Conservation (phyloP, 2,113 vertebrate species). For the Puffinus mauretanicus region DNA sequence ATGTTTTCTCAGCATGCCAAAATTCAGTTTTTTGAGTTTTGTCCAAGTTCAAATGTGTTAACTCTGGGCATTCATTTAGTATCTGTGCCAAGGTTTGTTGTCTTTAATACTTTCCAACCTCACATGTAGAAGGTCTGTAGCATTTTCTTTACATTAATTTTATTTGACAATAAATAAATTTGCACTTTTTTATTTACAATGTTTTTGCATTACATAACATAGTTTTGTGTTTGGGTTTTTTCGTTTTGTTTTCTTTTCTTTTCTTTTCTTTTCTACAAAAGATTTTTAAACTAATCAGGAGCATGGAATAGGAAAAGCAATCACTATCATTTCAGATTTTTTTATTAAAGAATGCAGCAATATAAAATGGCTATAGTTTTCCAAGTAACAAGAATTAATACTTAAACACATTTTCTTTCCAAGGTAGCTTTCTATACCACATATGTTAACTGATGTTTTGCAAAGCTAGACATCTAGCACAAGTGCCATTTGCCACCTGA, state of each 20-base stretch:
- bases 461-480: not conserved
- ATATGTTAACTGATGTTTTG: not conserved
- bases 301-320: not conserved
- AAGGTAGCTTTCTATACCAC: not conserved
- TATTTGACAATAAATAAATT: not conserved
- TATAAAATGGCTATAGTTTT: not conserved
- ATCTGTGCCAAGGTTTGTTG: not conserved
- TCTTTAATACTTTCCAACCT: not conserved
- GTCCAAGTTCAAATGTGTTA: not conserved
- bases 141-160: not conserved
- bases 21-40: not conserved
- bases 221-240: not conserved
- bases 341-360: not conserved
- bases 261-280: not conserved
- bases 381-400: not conserved
- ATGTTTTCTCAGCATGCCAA: not conserved
- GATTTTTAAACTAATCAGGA: not conserved
- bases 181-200: rapidly evolving
- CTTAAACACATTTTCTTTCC: not conserved
- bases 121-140: not conserved
- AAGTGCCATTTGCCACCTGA: not conserved
- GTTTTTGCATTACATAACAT: not conserved
- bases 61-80: not conserved
- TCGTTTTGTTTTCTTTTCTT: too few relatives aligned
- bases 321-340: not conserved